phyloP scores from a whole-genome alignment of 2,888 invertebrate species.

The Andrena marginata region DNA sequence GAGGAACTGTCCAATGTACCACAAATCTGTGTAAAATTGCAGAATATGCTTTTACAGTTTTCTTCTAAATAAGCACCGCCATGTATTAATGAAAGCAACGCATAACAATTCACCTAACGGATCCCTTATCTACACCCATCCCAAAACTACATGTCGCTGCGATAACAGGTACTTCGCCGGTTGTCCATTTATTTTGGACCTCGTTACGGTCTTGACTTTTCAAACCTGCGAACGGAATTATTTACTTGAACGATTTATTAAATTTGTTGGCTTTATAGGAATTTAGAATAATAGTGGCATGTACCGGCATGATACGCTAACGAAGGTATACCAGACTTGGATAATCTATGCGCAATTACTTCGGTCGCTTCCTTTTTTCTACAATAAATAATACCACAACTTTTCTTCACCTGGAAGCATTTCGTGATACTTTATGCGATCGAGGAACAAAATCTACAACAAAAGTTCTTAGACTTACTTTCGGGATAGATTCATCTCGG shows the following conservation, averaged over 20 bases:
- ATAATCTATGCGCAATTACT: conserved; percentile 91
- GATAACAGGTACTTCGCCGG: conserved; percentile 94
- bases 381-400: conserved; percentile 97
- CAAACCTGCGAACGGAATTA: conserved; percentile 86
- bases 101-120: conserved; percentile 89
- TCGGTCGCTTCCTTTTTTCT: conserved; percentile 96
- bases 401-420: conserved; percentile 83
- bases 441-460: not conserved
- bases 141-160: conserved; percentile 99
- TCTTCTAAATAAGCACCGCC: not conserved
- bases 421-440: conserved; percentile 3
- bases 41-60: conserved; percentile 14
- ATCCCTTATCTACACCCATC: conserved; percentile 99
- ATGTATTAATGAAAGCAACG: not conserved
- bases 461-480: conserved; percentile 40
- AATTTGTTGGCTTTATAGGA: not conserved
- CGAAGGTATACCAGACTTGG: conserved; percentile 90
- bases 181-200: conserved; percentile 97
- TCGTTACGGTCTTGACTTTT: conserved; percentile 90
- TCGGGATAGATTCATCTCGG: conserved; percentile 75
- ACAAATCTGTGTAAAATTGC: conserved; percentile 86
- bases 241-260: not conserved
- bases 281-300: conserved; percentile 44
- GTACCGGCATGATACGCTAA: conserved; percentile 96
- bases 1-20: conserved; percentile 98